Evolutionary conservation across 1,140 invertebrate genomes (phyloP).

Genomic region (Atopsyche davidsoni): DNA sequence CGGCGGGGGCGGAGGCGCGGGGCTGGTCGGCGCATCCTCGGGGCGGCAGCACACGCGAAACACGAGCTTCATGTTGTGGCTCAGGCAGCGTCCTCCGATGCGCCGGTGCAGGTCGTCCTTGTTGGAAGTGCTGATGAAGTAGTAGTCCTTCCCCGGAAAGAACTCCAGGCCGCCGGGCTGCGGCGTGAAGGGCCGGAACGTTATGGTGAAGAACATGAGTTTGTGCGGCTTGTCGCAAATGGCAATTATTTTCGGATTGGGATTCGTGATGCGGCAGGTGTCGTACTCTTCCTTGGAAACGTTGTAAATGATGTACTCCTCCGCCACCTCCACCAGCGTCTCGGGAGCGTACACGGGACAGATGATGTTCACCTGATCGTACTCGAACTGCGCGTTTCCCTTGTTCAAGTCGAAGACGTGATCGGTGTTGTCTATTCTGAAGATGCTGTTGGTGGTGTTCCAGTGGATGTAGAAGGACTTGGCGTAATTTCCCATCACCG

Average conservation of each 20-base stretch:
- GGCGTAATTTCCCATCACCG: constrained; percentile 70
- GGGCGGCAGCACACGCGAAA: constrained; percentile 88
- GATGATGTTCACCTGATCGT: constrained; percentile 93
- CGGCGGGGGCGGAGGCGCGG: constrained; percentile 44
- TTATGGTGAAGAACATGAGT: constrained; percentile 93
- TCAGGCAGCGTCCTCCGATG: constrained; percentile 83
- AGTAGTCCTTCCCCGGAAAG: constrained; percentile 90
- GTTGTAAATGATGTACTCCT: constrained; percentile 95
- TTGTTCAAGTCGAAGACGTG: constrained; percentile 96
- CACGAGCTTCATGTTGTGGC: constrained; percentile 93
- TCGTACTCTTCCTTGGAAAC: constrained; percentile 95
- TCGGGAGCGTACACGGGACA: constrained; percentile 86
- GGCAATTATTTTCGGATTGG: constrained; percentile 86
- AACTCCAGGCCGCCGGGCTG: constrained; percentile 92
- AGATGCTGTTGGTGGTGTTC: constrained; percentile 85
- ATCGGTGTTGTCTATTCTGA: constrained; percentile 95
- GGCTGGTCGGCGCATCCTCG: constrained; percentile 49
- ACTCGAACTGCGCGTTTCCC: constrained; percentile 87
- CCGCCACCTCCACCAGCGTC: constrained; percentile 81
- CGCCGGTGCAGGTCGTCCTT: constrained; percentile 85
- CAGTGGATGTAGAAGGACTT: constrained; percentile 80
- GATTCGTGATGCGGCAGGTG: constrained; percentile 91
- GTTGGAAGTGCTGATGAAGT: constrained; percentile 91
- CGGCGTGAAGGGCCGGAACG: constrained; percentile 91
- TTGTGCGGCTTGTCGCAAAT: constrained; percentile 93